Conservation (phyloP, 2,113 vertebrate species). For the Crotalus horridus region DNA sequence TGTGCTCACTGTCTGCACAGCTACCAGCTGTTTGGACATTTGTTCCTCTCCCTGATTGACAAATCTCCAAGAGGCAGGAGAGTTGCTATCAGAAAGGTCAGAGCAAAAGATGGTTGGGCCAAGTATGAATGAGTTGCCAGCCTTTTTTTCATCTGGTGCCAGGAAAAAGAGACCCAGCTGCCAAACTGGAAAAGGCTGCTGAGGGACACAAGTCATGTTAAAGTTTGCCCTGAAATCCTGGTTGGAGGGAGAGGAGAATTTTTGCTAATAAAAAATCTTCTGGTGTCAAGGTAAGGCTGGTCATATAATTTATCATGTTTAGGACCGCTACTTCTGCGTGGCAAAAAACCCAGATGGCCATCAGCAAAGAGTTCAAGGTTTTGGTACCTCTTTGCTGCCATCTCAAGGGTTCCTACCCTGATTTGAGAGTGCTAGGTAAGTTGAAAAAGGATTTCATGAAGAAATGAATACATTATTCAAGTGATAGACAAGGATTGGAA, state of each 20-base stretch:
- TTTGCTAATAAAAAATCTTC: neutral
- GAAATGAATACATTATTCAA: neutral
- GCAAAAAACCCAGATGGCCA: neutral
- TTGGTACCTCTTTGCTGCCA: neutral
- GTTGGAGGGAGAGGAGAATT: neutral
- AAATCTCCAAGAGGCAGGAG: constrained; percentile 3
- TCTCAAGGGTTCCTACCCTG: neutral
- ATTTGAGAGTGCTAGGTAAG: neutral
- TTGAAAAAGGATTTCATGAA: neutral
- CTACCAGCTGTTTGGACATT: constrained; percentile 42
- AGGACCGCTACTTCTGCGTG: neutral
- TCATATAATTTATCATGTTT: neutral
- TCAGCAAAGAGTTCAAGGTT: neutral
- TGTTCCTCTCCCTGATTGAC: neutral
- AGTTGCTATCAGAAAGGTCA: constrained; percentile 16
- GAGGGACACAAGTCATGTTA: constrained; percentile 1
- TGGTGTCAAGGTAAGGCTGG: neutral
- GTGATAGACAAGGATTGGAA: neutral
- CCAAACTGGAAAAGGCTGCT: neutral
- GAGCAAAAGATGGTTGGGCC: constrained; percentile 8
- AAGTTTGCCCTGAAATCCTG: neutral
- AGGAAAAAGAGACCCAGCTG: constrained; percentile 33
- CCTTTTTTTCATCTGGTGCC: constrained; percentile 1
- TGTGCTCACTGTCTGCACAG: neutral
- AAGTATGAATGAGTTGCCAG: constrained; percentile 1